Conservation (phyloP, 2,888 invertebrate species). For the Pycnomerus fuliginosus region DNA sequence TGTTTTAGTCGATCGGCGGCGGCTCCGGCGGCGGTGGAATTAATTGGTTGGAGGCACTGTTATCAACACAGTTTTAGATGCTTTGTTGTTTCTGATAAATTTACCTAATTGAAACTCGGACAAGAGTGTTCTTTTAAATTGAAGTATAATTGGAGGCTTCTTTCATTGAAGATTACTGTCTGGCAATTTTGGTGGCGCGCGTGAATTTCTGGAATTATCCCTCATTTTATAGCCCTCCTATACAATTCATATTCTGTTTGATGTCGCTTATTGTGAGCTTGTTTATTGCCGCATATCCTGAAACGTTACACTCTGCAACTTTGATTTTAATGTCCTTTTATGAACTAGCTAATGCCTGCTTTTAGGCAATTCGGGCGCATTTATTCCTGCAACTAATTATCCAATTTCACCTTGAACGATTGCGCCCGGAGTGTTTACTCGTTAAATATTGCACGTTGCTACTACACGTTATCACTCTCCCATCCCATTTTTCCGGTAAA, state of each 20-base stretch:
- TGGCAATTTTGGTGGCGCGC: constrained; percentile 16
- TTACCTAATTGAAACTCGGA: constrained; percentile 25
- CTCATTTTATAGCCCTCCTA: constrained; percentile 6
- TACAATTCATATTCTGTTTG: constrained; percentile 9
- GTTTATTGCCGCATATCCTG: constrained; percentile 17
- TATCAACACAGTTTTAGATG: constrained; percentile 23
- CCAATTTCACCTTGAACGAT: constrained; percentile 20
- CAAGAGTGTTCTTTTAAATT: constrained; percentile 11
- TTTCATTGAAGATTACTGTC: constrained; percentile 19
- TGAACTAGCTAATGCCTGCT: constrained; percentile 15
- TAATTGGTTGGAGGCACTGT: constrained; percentile 26
- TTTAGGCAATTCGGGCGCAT: constrained; percentile 18
- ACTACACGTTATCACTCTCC: too few species aligned
- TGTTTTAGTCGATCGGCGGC: constrained; percentile 18
- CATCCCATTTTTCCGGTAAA: too few species aligned
- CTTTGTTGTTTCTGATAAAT: constrained; percentile 25
- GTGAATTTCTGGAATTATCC: constrained; percentile 11
- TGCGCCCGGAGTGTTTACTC: constrained; percentile 9
- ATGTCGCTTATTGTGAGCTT: constrained; percentile 18
- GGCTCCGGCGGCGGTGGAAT: constrained; percentile 6
- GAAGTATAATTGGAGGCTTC: constrained; percentile 21
- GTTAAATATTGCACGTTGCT: too few species aligned
- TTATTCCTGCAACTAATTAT: constrained; percentile 20
- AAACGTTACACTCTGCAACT: constrained; percentile 16
- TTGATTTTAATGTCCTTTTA: constrained; percentile 17